phyloP scores from a whole-genome alignment of 2,797 vertebrate genomes.

The Astyanax mexicanus region DNA sequence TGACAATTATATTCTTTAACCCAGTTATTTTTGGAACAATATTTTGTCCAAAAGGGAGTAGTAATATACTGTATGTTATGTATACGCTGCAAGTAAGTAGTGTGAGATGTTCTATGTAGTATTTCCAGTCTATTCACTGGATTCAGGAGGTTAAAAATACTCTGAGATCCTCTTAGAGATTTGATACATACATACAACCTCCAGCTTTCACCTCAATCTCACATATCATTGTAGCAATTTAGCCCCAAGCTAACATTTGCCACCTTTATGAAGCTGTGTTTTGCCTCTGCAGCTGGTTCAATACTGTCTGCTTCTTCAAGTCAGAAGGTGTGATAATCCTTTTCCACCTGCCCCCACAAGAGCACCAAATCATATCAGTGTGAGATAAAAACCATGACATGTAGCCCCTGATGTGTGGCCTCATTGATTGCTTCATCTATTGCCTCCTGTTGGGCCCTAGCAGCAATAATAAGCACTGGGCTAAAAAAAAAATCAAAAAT shows the following conservation, averaged over 20 bases:
- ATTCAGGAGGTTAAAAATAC: background rate
- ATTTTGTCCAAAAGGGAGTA: too few species aligned
- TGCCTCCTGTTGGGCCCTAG: background rate
- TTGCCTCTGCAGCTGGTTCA: slow-evolving; percentile 16
- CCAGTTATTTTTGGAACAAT: too few species aligned
- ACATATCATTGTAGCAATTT: background rate
- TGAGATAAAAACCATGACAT: slow-evolving; percentile 18
- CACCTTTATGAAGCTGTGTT: slow-evolving; percentile 24
- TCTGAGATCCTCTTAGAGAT: background rate
- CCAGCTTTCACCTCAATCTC: background rate
- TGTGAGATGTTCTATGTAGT: too few species aligned
- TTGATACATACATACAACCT: slow-evolving; percentile 1
- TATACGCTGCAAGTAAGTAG: too few species aligned
- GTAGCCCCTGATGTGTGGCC: slow-evolving; percentile 19
- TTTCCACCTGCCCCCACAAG: slow-evolving; percentile 30
- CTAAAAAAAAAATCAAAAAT: background rate
- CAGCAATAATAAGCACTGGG: too few species aligned
- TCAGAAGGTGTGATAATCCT: slow-evolving; percentile 49
- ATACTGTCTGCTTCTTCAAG: slow-evolving; percentile 29
- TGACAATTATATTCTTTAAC: too few species aligned
- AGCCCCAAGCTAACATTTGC: background rate
- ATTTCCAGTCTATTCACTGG: too few species aligned
- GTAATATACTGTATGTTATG: too few species aligned
- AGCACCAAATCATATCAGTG: slow-evolving; percentile 46
- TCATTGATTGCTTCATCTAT: slow-evolving; percentile 38